Conservation (phyloP, 2,888 invertebrate species). For the Melieria picta region DNA sequence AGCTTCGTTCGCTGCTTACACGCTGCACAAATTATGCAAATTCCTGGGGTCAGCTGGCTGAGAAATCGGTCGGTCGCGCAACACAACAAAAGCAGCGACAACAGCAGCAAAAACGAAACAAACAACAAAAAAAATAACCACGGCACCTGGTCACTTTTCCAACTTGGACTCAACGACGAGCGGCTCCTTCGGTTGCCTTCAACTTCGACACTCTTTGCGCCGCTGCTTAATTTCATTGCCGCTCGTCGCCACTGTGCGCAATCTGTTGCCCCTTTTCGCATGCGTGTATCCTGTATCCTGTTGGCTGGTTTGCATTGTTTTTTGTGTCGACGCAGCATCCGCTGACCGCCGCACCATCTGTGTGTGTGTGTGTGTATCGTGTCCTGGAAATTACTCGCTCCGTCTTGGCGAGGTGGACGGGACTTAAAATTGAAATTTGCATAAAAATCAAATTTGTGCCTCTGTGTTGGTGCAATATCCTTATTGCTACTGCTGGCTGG, state of each 20-base stretch:
- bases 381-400: no score
- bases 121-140: background rate
- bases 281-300: background rate
- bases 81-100: background rate
- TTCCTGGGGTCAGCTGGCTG: slow-evolving; percentile 59
- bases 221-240: no score
- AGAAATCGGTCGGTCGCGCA: no score
- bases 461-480: slow-evolving; percentile 16
- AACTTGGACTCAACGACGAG: background rate
- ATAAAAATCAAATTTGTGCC: slow-evolving; percentile 48
- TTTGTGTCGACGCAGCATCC: no score
- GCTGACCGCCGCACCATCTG: no score
- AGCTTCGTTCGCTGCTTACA: slow-evolving; percentile 10
- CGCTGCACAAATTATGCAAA: slow-evolving; percentile 60
- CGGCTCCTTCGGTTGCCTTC: no score
- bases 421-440: slow-evolving; percentile 43
- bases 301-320: background rate
- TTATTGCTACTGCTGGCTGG: background rate
- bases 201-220: no score
- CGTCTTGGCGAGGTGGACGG: no score
- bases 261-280: no score
- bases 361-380: no score
- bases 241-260: no score
- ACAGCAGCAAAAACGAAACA: background rate
- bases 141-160: slow-evolving; percentile 18